phyloP scores from a whole-genome alignment of 2,113 vertebrate genomes.

The Rhineura floridana region DNA sequence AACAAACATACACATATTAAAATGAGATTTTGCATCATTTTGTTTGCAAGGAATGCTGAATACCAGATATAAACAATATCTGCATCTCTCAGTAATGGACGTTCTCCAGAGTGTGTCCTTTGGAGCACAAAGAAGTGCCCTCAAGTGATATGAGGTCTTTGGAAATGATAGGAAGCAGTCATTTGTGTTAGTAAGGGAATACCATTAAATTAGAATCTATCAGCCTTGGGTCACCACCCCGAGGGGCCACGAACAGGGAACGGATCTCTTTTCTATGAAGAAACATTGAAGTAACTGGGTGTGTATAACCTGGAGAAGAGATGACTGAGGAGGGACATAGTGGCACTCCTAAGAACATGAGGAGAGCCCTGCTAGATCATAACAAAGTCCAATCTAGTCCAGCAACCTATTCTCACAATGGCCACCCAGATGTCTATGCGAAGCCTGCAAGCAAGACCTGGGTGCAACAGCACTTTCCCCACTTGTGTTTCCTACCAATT shows the following conservation, averaged over 20 bases:
- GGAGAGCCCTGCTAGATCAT: too few relatives aligned
- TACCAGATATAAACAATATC: slow-evolving; percentile 47
- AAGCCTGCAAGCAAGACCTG: too few relatives aligned
- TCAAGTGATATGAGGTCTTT: slow-evolving; percentile 14
- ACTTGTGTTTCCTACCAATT: too few relatives aligned
- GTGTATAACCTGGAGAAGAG: not conserved
- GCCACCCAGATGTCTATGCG: too few relatives aligned
- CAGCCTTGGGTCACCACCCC: not conserved
- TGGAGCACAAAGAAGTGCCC: slow-evolving; percentile 15
- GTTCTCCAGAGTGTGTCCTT: slow-evolving; percentile 12
- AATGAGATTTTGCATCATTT: slow-evolving; percentile 26
- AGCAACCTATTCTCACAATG: too few relatives aligned
- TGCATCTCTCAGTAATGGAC: slow-evolving; percentile 30
- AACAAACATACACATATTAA: too few relatives aligned
- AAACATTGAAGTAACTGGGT: not conserved
- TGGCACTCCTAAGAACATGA: too few relatives aligned
- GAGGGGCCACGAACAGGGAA: not conserved
- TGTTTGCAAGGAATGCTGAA: slow-evolving; percentile 39
- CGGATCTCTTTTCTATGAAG: not conserved
- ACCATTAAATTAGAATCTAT: slow-evolving; percentile 23
- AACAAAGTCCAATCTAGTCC: too few relatives aligned
- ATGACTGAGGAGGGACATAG: too few relatives aligned
- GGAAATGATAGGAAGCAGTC: slow-evolving; percentile 16
- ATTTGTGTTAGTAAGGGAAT: slow-evolving; percentile 15
- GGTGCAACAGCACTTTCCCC: too few relatives aligned